Percentiles rank a stretch among this genome's conserved stretches.
Conservation (phyloP, 2,888 invertebrate species). For the Liodrosophila aerea region DNA sequence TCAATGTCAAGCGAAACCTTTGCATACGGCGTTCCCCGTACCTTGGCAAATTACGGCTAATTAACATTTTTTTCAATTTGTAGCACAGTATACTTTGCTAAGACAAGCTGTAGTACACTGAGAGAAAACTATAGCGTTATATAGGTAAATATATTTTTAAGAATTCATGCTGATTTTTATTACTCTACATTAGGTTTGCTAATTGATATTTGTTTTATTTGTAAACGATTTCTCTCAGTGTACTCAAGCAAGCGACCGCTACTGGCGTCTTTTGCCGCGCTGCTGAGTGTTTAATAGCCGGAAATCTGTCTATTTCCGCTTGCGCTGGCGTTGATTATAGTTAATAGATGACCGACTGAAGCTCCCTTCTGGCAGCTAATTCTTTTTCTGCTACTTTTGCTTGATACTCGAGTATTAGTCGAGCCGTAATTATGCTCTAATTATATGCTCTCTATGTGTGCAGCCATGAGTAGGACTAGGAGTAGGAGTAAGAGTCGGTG, state of each 20-base stretch:
- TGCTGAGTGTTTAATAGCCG: constrained; percentile 77
- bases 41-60: constrained; percentile 61
- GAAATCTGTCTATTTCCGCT: constrained; percentile 78
- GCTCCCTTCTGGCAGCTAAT: constrained; percentile 57
- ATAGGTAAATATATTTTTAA: too few species aligned
- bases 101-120: constrained; percentile 29
- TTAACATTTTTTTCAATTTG: constrained; percentile 77
- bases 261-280: constrained; percentile 58
- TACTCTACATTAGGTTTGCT: too few species aligned
- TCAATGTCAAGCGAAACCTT: constrained; percentile 62
- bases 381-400: constrained; percentile 58
- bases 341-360: constrained; percentile 73
- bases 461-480: constrained; percentile 7
- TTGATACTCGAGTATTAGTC: constrained; percentile 67
- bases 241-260: constrained; percentile 24
- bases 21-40: constrained; percentile 8
- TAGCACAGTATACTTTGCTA: constrained; percentile 31
- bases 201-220: too few species aligned
- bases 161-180: too few species aligned
- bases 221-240: constrained; percentile 32
- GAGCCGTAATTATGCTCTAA: constrained; percentile 74
- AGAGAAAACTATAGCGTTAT: constrained; percentile 2
- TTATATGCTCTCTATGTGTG: constrained; percentile 57
- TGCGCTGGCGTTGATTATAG: constrained; percentile 77
- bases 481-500: constrained; percentile 5